Conservation (phyloP, 1,140 invertebrate species). For the Halesus radiatus region DNA sequence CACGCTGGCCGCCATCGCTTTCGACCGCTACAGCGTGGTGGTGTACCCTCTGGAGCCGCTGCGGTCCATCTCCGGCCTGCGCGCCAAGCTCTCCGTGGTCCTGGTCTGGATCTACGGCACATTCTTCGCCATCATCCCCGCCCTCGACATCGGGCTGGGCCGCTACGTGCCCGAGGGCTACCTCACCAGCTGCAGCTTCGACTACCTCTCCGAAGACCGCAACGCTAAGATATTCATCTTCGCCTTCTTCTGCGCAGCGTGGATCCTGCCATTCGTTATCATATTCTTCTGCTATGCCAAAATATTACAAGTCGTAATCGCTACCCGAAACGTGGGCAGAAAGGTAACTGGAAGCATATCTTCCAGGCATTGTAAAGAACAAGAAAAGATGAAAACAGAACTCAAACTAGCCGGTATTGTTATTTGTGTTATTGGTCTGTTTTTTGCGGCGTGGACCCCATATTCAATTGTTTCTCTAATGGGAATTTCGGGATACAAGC, state of each 20-base stretch:
- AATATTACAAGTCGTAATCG: conserved; percentile 76
- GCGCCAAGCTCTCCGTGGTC: conserved; percentile 75
- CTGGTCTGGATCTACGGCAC: conserved; percentile 81
- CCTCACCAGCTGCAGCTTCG: conserved; percentile 85
- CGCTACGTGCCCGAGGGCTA: conserved; percentile 84
- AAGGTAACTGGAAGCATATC: conserved; percentile 63
- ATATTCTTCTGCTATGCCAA: conserved; percentile 80
- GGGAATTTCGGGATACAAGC: conserved; percentile 76
- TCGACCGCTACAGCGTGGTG: conserved; percentile 82
- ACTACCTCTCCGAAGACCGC: conserved; percentile 77
- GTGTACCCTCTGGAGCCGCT: conserved; percentile 78
- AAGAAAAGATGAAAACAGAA: conserved; percentile 77
- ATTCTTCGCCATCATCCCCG: conserved; percentile 77
- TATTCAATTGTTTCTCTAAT: conserved; percentile 81
- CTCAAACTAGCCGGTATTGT: conserved; percentile 77
- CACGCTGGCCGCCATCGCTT: conserved; percentile 77
- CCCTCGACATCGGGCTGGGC: conserved; percentile 77
- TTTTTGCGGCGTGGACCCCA: conserved; percentile 84
- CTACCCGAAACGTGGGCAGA: conserved; percentile 64
- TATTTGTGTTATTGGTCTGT: conserved; percentile 77
- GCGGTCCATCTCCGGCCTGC: conserved; percentile 71
- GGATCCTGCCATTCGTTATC: conserved; percentile 76
- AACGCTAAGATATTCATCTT: conserved; percentile 76
- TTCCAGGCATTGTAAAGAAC: conserved; percentile 71
- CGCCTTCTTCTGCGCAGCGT: conserved; percentile 77